Conservation (phyloP, 2,888 invertebrate species). For the Trypoxylon attenuatum region DNA sequence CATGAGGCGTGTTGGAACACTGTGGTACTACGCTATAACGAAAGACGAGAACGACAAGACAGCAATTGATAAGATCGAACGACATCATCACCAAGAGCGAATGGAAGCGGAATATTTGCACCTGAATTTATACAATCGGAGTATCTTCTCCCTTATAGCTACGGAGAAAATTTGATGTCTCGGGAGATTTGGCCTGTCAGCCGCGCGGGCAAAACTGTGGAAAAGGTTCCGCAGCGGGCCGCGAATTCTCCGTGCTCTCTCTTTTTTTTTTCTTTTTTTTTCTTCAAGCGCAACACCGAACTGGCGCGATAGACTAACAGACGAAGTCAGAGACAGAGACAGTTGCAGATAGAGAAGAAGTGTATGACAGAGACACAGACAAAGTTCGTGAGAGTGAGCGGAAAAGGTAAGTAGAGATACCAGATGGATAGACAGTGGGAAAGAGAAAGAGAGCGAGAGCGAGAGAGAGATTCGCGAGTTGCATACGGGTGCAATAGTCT, state of each 20-base stretch:
- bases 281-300: neutral
- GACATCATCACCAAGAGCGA: too few relatives aligned
- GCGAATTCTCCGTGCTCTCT: neutral
- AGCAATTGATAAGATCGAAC: too few relatives aligned
- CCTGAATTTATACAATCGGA: too few relatives aligned
- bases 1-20: too few relatives aligned
- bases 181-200: too few relatives aligned
- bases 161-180: too few relatives aligned
- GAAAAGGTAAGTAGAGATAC: conserved; percentile 49
- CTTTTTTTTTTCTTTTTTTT: neutral
- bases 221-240: too few relatives aligned
- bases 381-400: conserved; percentile 32
- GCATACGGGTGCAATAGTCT: conserved; percentile 56
- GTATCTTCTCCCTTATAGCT: too few relatives aligned
- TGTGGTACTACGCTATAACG: too few relatives aligned
- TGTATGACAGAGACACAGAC: neutral
- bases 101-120: too few relatives aligned
- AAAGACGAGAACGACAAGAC: too few relatives aligned
- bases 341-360: neutral
- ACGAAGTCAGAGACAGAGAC: too few relatives aligned
- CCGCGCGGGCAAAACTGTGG: neutral
- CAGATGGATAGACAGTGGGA: neutral
- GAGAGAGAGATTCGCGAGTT: conserved; percentile 31
- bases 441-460: conserved; percentile 49
- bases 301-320: neutral